Evolutionary conservation across 2,113 vertebrate species (phyloP).

Genomic region (Peromyscus polionotus): DNA sequence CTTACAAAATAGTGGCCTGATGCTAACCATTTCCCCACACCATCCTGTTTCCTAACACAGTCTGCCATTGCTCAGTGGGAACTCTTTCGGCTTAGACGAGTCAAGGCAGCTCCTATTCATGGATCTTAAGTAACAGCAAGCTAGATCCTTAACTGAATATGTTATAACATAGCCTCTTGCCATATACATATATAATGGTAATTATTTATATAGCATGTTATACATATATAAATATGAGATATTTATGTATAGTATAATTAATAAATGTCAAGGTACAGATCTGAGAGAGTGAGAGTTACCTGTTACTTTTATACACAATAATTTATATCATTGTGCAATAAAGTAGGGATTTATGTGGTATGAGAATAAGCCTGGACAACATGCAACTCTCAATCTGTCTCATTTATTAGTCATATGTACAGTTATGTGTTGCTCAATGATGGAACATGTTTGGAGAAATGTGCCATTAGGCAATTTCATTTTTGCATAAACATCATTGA

Average conservation of each 20-base stretch:
- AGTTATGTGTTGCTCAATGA: not conserved
- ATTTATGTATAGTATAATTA: not conserved
- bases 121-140: not conserved
- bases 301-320: not conserved
- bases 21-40: too few species aligned
- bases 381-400: not conserved
- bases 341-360: not conserved
- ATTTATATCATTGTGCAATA: not conserved
- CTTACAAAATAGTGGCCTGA: not conserved
- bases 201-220: not conserved
- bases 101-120: not conserved
- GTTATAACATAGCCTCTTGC: not conserved
- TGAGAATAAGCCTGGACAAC: not conserved
- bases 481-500: not conserved
- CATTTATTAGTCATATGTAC: not conserved
- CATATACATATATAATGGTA: not conserved
- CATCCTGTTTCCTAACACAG: not conserved
- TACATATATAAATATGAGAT: not conserved
- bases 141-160: not conserved
- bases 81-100: not conserved
- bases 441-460: not conserved
- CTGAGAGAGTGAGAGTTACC: not conserved
- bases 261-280: not conserved
- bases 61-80: not conserved
- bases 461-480: not conserved